Base-by-base conservation (phyloP, 2,113 vertebrate genomes). In the Phylloscopus trochilus region DNA sequence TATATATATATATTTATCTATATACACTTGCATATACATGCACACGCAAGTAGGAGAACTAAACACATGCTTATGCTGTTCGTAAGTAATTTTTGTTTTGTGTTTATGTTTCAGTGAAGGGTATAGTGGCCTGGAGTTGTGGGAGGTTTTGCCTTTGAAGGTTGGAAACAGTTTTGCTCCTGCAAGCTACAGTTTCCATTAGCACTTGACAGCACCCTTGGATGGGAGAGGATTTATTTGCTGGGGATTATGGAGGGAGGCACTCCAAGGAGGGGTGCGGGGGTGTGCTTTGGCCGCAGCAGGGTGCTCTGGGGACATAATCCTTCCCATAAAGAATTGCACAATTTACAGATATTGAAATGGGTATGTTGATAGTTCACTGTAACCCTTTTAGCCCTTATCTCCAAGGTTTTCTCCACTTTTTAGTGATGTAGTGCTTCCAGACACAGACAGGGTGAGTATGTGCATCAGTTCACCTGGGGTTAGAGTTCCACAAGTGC, bases 11-110 rank as follows among this genome's bases (percentile, higher is more conserved):
- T 6, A 15, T 7, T 5, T 6, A 16, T 9, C 16, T 15, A 19
- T 35, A 28, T 5, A 43, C 2, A 24, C 11, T 5, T 11, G 17
- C 22, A 7, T 5, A 10, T 55, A 13, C 0, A 0, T 46, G 20
- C 30, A 18, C 30, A 26, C 0, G 3, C 7, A 23, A 1, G 20
- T 20, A 28, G 52, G 33, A 90, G 46, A 68, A 39, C 9, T 21
- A 64, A 64, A 53, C 9, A 53, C 18, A 55, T 49, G 22, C 47
- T 49, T 49, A 28, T 87, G 21, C 52, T 88, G 8, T n/a, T 75
- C 10, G 7, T 37, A 2, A 4, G 4, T n/a, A 41, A 11, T 60
- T 86, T 88, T 56, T 73, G 44, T 5, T 75, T 92, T 55, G 46
- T 72, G 41, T 76, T 53, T 47, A 9, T 3, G 2, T 22, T 92